Base-by-base conservation (phyloP, 2,888 invertebrate genomes). In the Cephonodes hylas region DNA sequence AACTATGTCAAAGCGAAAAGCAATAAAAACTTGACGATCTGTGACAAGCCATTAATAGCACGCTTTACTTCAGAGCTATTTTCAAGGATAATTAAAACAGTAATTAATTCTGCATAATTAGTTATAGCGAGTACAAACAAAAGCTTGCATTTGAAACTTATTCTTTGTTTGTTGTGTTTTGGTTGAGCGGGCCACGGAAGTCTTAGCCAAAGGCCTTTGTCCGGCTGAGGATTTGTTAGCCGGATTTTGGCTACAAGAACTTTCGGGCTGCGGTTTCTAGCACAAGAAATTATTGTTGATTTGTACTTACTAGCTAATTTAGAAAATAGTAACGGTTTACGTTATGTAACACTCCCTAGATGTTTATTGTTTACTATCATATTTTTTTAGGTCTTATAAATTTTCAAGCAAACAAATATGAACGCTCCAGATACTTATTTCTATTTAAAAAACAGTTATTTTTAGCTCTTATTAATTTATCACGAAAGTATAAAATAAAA, bases 161-260 rank as follows among this genome's bases (percentile, higher is more conserved):
- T 27, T 53, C 27, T 53, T 31, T 53, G 53, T 53, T 53, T 31
- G 27, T 53, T 53, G 18, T 53, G 18, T 45, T 31, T n/a, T 45
- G 22, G 15, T 48, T 27, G 48, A 3, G 7, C 31, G 25, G 48
- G 7, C 27, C n/a, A n/a, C 15, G 53, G 18, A 53, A 15, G 18
- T 31, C 31, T 53, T 31, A 1, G 13, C 18, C 27, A 31, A 10
- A 22, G 45, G 45, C 22, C 23, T 45, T 15, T 18, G 53, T 15
- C 31, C 27, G 7, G 27, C 27, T 15, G n/a, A 27, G 8, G 18
- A 18, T 8, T 10, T 20, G 15, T 18, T 18, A 8, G 10, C 18
- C 18, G 31, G 15, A 18, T 53, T 53, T 15, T 15, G 1, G 31
- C 27, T 15, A 25, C 1, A 25, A 53, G 10, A 8, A 31, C 27